Percentiles rank a stretch among this genome's conserved stretches.
These are phyloP conservation scores for Limulus polyphemus DNA, from an alignment of 2,888 invertebrate genomes.

Conservation along the genomic window DNA sequence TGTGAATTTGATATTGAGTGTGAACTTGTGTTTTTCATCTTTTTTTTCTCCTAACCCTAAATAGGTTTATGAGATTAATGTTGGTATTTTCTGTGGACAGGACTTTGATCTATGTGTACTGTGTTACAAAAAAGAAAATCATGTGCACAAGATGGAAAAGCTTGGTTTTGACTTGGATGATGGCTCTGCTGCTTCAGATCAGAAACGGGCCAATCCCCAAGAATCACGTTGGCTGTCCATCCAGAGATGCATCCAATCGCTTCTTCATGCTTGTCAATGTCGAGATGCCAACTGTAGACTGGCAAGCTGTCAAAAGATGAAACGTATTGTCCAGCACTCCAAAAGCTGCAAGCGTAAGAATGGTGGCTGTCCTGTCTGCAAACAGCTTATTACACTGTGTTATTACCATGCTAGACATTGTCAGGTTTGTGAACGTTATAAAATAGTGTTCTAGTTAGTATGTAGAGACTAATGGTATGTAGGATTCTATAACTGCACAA, in stretches of 20 bases:
- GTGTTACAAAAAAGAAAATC: conserved; percentile 86
- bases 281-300: conserved; percentile 96
- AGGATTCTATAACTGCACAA: no score
- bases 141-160: conserved; percentile 95
- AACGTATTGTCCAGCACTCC: conserved; percentile 93
- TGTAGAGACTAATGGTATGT: no score
- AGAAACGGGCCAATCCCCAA: conserved; percentile 50
- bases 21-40: no score
- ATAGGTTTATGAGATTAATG: not conserved
- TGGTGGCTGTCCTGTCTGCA: conserved; percentile 95
- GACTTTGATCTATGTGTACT: conserved; percentile 95
- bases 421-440: conserved; percentile 22
- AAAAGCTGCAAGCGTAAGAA: conserved; percentile 90
- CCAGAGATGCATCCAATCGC: conserved; percentile 79
- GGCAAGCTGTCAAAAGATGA: conserved; percentile 98
- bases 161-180: conserved; percentile 61
- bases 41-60: not conserved
- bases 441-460: no score
- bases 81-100: not conserved
- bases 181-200: conserved; percentile 2
- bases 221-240: conserved; percentile 79
- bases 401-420: conserved; percentile 99
- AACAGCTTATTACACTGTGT: conserved; percentile 94
- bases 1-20: no score
- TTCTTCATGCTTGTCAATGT: conserved; percentile 95